Evolutionary conservation across 92 coral and sea anemone genomes (phyloP), one percentile per base, ranked within the genome.

Genomic region (Porites lobata): DNA sequence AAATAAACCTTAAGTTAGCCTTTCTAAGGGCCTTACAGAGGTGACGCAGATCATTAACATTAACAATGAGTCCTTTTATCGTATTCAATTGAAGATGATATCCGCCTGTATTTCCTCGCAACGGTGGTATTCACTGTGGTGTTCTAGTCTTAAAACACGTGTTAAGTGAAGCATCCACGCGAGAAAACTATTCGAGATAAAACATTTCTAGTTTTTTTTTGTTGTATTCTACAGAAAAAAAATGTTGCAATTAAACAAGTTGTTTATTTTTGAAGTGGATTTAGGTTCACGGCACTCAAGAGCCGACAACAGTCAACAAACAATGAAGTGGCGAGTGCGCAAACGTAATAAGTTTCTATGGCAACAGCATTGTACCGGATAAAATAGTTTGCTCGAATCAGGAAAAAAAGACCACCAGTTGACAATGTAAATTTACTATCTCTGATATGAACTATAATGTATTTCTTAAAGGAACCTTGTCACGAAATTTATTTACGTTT

Each of bases 201-300:
- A 69, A 26, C 4, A 1, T 19, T 24, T 13, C 50, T 38, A 12
- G 17, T 6, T 17, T 24, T 8, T 8, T 2, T 9, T 24, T 12
- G 11, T 1, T 6, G 1, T 29, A 32, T 56, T 14, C 13, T 29
- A 4, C 75, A 26, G 7, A 4, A 7, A 14, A 13, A 19, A 50
- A 14, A 2, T 66, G 7, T 38, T 38, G 47, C 6, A 4, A 11
- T 69, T 38, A 69, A 3, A 21, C 7, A 29, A 29, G 76, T 50
- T 72, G 57, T 72, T 72, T 18, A 17, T 51, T 72, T 72, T 13
- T 50, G 21, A 72, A 47, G 76, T 18, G 18, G 76, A 11, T 47
- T 21, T 72, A 8, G 76, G 76, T 57, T 43, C 76, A 51, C 76
- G 76, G n/a, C 75, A 29, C 32, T 70, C 75, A 56, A 17, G 75